phyloP scores from a whole-genome alignment of 2,797 vertebrate species.

The Knipowitschia caucasica region DNA sequence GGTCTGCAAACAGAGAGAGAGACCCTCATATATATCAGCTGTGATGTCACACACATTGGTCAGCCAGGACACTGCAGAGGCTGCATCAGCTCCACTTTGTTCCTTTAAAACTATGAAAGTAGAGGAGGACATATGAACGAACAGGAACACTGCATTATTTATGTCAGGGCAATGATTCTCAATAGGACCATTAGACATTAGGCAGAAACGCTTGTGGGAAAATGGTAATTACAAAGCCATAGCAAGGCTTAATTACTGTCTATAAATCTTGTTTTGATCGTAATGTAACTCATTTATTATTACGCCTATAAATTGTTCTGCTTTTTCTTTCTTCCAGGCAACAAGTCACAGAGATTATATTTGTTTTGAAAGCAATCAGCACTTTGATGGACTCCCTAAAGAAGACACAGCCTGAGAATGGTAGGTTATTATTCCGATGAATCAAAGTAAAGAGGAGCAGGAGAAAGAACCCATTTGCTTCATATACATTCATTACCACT shows the following conservation, averaged over 20 bases:
- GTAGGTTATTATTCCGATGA: slow-evolving; percentile 79
- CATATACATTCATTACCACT: slow-evolving; percentile 5
- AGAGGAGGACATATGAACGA: neutral
- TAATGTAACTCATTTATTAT: neutral
- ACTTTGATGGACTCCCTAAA: slow-evolving; percentile 99
- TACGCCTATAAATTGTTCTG: slow-evolving; percentile 13
- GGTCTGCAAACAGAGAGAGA: too few species aligned
- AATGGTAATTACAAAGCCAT: neutral
- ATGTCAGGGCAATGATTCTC: neutral
- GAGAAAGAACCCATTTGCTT: neutral
- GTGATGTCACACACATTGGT: too few species aligned
- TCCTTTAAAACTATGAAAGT: neutral
- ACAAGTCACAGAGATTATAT: slow-evolving; percentile 99
- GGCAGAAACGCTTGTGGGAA: neutral
- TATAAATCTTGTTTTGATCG: neutral
- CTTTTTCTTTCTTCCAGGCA: slow-evolving; percentile 74
- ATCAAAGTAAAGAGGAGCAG: too few species aligned
- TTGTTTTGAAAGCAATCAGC: slow-evolving; percentile 98
- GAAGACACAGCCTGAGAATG: slow-evolving; percentile 97
- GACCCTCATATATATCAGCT: too few species aligned
- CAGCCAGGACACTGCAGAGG: neutral
- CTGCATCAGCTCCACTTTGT: neutral
- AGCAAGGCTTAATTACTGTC: neutral
- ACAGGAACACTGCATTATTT: neutral
- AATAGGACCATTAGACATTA: neutral